Base-by-base conservation (phyloP, 2,888 invertebrate species). In the Melanostoma scalare region DNA sequence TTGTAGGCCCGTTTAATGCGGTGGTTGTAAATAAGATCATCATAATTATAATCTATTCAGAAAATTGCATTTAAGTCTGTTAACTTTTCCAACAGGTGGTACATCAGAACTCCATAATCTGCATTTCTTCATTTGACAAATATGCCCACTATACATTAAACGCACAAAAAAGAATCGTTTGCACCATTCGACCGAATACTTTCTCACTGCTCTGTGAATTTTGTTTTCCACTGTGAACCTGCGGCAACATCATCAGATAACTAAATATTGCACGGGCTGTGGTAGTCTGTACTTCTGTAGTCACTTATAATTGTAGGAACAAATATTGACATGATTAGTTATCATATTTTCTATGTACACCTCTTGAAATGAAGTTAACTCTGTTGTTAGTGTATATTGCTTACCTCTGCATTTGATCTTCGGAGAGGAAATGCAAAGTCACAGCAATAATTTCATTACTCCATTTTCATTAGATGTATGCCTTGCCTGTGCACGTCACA, bases 251-350 rank as follows among this genome's bases (percentile, higher is more conserved):
- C 40, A 61, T 30, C 67, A 52, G 6, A 10, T 31, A 9, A 9
- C 3, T 56, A 63, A 50, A 67, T 71, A 71, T 67, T 78, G 72
- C 67, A 67, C 30, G 38, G 44, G 44, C 40, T 4, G 44, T 52
- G 46, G n/a, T 20, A 20, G 20, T 20, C 1, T 20, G 20, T 20
- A 42, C 42, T 71, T 20, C 1, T 20, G 20, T 20, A 42, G 50
- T 71, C 33, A 53, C 50, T 69, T 36, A 46, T 20, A 20, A 48
- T 50, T 79, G 55, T 73, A 61, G 58, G 65, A 20, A 42, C 61
- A 78, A 72, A 73, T 73, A 68, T 79, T 79, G 72, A 73, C 73
- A 79, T 68, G 61, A 68, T 73, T 73, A 61, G 53, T 79, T 73
- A 68, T 73, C 67, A 68, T 61, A 73, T 73, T 67, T 68, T 60